Evolutionary conservation across 2,797 vertebrate species (phyloP).

Genomic region (Xiphophorus birchmanni): DNA sequence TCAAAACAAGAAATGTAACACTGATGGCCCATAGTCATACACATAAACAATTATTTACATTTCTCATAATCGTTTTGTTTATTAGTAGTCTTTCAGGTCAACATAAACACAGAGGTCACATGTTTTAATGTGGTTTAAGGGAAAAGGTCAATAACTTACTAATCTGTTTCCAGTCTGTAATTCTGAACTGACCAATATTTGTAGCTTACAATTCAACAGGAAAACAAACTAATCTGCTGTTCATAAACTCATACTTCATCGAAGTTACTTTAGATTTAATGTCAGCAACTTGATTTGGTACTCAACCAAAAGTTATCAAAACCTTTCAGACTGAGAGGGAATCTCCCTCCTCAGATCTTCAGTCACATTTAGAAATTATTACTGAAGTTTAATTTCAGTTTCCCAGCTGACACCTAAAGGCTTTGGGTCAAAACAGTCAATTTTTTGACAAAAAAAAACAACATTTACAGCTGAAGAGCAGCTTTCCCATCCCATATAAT

Average conservation of each 20-base stretch:
- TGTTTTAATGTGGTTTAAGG: slow-evolving; percentile 36
- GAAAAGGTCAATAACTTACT: slow-evolving; percentile 43
- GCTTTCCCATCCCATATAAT: background rate
- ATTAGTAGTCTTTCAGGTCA: slow-evolving; percentile 48
- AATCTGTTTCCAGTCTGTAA: slow-evolving; percentile 50
- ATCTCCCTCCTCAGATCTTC: background rate
- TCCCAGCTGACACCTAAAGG: background rate
- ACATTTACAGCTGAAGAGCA: background rate
- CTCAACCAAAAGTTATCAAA: background rate
- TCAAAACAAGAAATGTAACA: slow-evolving; percentile 49
- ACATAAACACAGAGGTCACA: slow-evolving; percentile 24
- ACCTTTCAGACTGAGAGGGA: background rate
- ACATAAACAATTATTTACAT: slow-evolving; percentile 45
- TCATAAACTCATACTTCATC: background rate
- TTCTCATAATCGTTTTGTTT: slow-evolving; percentile 42
- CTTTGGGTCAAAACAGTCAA: background rate
- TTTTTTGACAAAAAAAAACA: background rate
- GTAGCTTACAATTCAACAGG: background rate
- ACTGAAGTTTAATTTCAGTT: background rate
- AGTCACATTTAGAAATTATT: background rate
- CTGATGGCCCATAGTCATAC: slow-evolving; percentile 66
- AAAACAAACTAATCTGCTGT: background rate
- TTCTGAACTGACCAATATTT: slow-evolving; percentile 1
- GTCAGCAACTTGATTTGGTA: background rate
- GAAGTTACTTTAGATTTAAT: background rate